Base-by-base conservation (phyloP, 2,888 invertebrate species). In the Euclidia mi region DNA sequence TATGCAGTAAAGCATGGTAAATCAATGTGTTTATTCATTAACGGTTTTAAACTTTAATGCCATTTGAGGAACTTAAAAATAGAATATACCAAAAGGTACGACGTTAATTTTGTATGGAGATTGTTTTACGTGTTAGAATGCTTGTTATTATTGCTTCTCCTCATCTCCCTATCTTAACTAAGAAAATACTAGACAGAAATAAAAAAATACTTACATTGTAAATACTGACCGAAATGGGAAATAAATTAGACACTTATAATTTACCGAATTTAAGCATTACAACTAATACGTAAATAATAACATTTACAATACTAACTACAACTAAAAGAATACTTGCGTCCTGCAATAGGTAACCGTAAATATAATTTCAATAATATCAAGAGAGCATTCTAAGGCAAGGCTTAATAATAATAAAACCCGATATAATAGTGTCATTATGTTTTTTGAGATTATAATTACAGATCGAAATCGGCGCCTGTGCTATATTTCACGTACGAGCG, bases 191-290 rank as follows among this genome's bases (percentile, higher is more conserved):
- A 75, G 80, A 84, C 75, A 81, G 82, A 87, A 84, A 80, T 73
- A 78, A 83, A 85, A 88, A 90, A 92, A 93, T 92, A 93, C 94
- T 93, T 92, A 93, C 82, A 90, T 82, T 85, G 88, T 91, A 93
- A 94, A 94, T 94, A 94, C 94, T 94, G 94, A 94, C 94, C 94
- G 92, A 93, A 91, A 90, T 82, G 91, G 89, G 92, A 92, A 92
- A 94, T 92, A 92, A 94, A 90, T 91, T 91, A 92, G 79, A 92
- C 81, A 85, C 88, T 85, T 88, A 91, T 82, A 85, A 84, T 88
- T 87, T 88, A 87, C 82, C 82, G 80, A 85, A 84, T 85, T 80
- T 73, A 82, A 81, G 69, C 65, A 66, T 80, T 82, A 83, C 58
- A 70, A 67, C 78, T 78, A 74, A 83, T 89, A 88, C 80, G 82